Evolutionary conservation across 2,888 invertebrate species (phyloP).

Genomic region (Molanna angustata): DNA sequence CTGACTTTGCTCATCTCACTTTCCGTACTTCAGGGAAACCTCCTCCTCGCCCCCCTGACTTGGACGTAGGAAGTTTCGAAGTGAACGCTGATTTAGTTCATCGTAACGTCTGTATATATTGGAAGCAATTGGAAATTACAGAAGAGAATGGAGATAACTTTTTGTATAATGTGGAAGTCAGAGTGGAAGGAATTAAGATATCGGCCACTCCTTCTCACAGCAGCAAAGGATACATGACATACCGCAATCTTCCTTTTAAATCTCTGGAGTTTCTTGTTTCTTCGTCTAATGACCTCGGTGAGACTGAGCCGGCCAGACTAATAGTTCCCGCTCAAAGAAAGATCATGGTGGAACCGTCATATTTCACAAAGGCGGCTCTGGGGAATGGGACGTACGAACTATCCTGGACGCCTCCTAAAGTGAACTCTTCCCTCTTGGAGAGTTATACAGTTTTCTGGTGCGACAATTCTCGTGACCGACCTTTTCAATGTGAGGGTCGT

Average conservation of each 20-base stretch:
- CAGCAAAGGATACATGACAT: conserved; percentile 55
- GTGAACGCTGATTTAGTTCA: conserved; percentile 52
- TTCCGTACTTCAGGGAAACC: conserved; percentile 59
- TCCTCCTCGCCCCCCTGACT: conserved; percentile 67
- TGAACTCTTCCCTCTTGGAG: conserved; percentile 44
- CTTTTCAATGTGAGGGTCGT: conserved; percentile 58
- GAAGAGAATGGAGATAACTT: conserved; percentile 74
- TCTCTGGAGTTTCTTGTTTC: conserved; percentile 55
- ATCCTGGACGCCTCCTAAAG: conserved; percentile 66
- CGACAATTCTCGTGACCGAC: conserved; percentile 53
- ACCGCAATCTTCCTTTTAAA: conserved; percentile 50
- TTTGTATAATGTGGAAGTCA: conserved; percentile 59
- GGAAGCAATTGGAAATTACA: conserved; percentile 69
- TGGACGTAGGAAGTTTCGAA: conserved; percentile 73
- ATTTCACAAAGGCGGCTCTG: conserved; percentile 71
- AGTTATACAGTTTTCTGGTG: conserved; percentile 86
- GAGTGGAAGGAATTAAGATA: conserved; percentile 50
- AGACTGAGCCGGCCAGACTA: conserved; percentile 56
- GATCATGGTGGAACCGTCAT: conserved; percentile 50
- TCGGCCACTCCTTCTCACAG: background rate
- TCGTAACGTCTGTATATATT: conserved; percentile 70
- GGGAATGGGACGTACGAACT: conserved; percentile 70
- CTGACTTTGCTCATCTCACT: conserved; percentile 58
- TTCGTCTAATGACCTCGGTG: conserved; percentile 60
- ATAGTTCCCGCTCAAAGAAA: conserved; percentile 58